Base-by-base conservation (phyloP, 2,113 vertebrate species). In the Petrocephalus microphthalmus region DNA sequence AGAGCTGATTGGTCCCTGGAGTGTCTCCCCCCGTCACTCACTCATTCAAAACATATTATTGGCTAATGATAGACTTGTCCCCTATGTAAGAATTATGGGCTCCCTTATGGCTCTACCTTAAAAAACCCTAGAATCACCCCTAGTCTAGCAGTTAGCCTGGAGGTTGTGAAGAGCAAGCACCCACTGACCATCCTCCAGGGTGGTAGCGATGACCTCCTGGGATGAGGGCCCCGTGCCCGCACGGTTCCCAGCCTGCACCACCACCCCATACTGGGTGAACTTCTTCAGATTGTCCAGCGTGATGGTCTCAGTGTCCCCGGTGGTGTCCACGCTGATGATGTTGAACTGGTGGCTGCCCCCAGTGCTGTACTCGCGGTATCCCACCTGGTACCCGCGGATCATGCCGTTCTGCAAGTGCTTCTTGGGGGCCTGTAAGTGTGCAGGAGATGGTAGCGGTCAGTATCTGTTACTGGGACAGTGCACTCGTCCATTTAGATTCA, bases 181-280 rank as follows among this genome's bases (percentile, higher is more conserved):
- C 5, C 57, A 91, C 92, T 91, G 92, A 99, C 98, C 98, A 0
- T 99, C 98, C 94, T 99, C 98, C 89, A 99, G 94, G 11, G 98
- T 99, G 85, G 97, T 98, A 90, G 97, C 96, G 94, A 99, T 98
- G 93, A 97, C 97, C 94, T 99, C 98, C 96, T 99, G 98, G 91
- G 98, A 99, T 86, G 98, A 99, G 3, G 98, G 98, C 33, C 98
- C 98, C 0, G 97, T 99, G 47, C 98, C 98, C 0, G 98, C 98
- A 54, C 97, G 93, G 93, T 99, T 99, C 25, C 97, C 98, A 17
- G 98, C 98, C 93, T 99, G 98, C n/a, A 99, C 98, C 90, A 99
- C 97, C 94, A 99, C 97, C 81, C 98, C 98, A 83, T 99, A 99
- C 94, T 99, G 98, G 0, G 98, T 99, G 95, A 98, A 99, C 93